Conservation (phyloP, 2,797 vertebrate genomes). For the Pelodytes ibericus region DNA sequence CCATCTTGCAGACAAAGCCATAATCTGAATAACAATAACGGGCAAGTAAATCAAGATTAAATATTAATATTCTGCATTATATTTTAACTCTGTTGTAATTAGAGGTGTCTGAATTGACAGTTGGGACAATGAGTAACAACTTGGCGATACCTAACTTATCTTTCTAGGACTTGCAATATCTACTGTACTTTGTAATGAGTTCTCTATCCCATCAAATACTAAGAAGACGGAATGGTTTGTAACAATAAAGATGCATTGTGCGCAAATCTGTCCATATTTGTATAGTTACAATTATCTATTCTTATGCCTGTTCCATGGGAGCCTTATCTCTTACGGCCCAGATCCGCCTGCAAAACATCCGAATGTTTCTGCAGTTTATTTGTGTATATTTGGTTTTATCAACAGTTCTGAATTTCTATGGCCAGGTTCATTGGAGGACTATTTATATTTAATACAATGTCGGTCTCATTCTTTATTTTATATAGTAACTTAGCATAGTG, state of each 20-base stretch:
- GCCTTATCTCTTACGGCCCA: conserved; percentile 47
- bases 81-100: conserved; percentile 47
- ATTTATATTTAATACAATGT: conserved; percentile 34
- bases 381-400: conserved; percentile 49
- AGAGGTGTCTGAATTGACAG: conserved; percentile 24
- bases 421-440: conserved; percentile 12
- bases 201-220: conserved; percentile 39
- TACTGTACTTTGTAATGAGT: conserved; percentile 31
- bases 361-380: conserved; percentile 32
- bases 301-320: conserved; percentile 26
- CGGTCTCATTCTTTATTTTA: not conserved
- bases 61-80: conserved; percentile 45
- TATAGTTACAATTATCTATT: conserved; percentile 49
- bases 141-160: conserved; percentile 36
- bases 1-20: conserved; percentile 35
- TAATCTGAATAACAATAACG: conserved; percentile 44
- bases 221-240: conserved; percentile 45
- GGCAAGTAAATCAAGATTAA: conserved; percentile 36
- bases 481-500: conserved; percentile 18
- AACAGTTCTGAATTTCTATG: conserved; percentile 12
- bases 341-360: conserved; percentile 38
- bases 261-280: conserved; percentile 45
- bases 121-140: conserved; percentile 40
- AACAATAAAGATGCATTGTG: conserved; percentile 47
- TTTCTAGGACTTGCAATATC: conserved; percentile 31